Conservation (phyloP, 2,113 vertebrate genomes). For the Dasyprocta punctata region DNA sequence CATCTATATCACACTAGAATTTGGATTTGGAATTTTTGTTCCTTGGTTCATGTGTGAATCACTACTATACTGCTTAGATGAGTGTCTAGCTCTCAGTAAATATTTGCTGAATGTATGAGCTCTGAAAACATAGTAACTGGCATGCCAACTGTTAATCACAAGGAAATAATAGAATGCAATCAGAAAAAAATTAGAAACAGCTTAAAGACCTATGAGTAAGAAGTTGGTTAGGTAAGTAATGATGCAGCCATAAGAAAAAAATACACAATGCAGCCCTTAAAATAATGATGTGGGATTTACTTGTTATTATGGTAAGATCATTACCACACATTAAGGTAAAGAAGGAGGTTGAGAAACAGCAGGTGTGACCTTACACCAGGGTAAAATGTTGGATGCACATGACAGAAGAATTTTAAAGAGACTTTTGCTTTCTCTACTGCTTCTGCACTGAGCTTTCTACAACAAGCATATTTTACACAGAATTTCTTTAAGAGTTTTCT, state of each 20-base stretch:
- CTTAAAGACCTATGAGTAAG: neutral
- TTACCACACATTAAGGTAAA: neutral
- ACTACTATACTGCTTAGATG: neutral
- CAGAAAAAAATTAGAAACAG: conserved; percentile 40
- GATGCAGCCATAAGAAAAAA: neutral
- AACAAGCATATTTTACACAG: neutral
- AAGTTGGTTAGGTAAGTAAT: conserved; percentile 39
- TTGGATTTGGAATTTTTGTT: neutral
- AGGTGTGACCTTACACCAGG: neutral
- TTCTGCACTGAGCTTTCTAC: conserved; percentile 31
- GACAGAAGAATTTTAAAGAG: neutral
- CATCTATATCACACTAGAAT: neutral
- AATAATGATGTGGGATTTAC: neutral
- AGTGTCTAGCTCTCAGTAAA: neutral
- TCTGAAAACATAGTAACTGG: neutral
- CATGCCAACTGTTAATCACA: neutral
- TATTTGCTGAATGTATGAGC: neutral
- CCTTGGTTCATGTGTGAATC: neutral
- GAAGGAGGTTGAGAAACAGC: neutral
- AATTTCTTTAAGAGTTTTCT: conserved; percentile 27
- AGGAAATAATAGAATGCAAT: conserved; percentile 25
- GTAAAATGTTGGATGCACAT: neutral
- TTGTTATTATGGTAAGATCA: neutral
- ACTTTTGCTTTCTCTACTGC: neutral
- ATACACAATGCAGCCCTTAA: neutral